Evolutionary conservation across 2,113 vertebrate genomes (phyloP), one percentile per base, ranked within the genome.

Genomic region (Rhodinocichla rosea): DNA sequence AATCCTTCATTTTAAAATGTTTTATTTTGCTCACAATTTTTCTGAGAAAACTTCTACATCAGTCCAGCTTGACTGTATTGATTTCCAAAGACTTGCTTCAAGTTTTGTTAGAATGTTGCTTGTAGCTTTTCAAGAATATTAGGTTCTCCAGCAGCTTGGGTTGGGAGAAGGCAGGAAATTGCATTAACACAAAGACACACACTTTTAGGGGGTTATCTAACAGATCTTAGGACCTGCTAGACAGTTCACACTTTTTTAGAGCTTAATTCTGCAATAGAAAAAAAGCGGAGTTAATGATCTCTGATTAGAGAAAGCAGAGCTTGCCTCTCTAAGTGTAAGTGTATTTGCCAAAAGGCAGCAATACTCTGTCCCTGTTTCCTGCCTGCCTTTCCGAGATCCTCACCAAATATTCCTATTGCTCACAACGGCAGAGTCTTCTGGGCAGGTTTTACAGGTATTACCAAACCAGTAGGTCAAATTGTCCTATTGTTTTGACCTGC

Each of bases 41-140:
- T 82, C 21, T 75, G 12, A 18, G 18, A 65, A 69, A 64, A 35
- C 17, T 50, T 50, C 5, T 40, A 23, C 10, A 1, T 2, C 10
- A 55, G 45, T 69, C 28, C 10, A 57, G 4, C 40, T 75, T 56
- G 11, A 26, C 42, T 0, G 0, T 79, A 21, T 21, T 9, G 7
- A 60, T 79, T 70, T 62, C 5, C 56, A 44, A 47, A 67, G 23
- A 15, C 17, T 47, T 15, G 4, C 7, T 71, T 71, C 18, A 80
- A 62, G 7, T 22, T 77, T n/a, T 40, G 2, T 44, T 49, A 4
- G 1, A 82, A 53, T 26, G 1, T 18, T 92, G 5, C 6, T 28
- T 53, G 5, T 7, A 64, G 28, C 7, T 70, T 83, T 83, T 40
- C 8, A 64, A 78, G 16, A 65, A 50, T 45, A 22, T 47, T 76